phyloP scores from a whole-genome alignment of 2,888 invertebrate genomes.

The Phaonia tiefii region DNA sequence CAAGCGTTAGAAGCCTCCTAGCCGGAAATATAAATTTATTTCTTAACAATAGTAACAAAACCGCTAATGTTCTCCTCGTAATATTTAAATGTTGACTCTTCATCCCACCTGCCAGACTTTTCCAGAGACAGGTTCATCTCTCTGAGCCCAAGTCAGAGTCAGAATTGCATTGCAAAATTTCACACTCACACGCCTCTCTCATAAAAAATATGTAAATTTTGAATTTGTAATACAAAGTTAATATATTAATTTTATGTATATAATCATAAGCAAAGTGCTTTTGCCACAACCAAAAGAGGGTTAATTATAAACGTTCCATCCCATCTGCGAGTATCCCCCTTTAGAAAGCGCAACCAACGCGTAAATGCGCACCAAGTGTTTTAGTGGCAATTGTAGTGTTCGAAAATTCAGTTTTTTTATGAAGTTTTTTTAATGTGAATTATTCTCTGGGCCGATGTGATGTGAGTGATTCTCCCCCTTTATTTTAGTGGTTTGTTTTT shows the following conservation, averaged over 20 bases:
- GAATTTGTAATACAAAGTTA: conserved; percentile 33
- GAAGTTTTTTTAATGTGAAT: conserved; percentile 18
- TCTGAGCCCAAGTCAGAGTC: too few relatives aligned
- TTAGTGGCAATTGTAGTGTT: neutral
- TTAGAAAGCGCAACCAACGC: neutral
- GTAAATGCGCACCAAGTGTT: conserved; percentile 13
- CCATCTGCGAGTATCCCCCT: too few relatives aligned
- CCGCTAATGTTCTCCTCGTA: conserved; percentile 2
- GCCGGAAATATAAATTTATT: conserved; percentile 42
- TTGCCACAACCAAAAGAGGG: conserved; percentile 19
- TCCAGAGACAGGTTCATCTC: conserved; percentile 2
- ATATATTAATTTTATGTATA: conserved; percentile 60
- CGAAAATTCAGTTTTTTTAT: neutral
- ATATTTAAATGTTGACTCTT: conserved; percentile 52
- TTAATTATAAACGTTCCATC: conserved; percentile 50
- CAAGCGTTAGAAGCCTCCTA: too few relatives aligned
- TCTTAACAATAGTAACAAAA: conserved; percentile 40
- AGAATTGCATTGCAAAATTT: conserved; percentile 59
- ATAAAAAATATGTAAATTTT: conserved; percentile 59
- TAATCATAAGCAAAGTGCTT: conserved; percentile 58
- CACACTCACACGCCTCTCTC: conserved; percentile 64
- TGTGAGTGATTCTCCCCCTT: conserved; percentile 42
- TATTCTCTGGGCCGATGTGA: neutral
- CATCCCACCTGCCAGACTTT: conserved; percentile 5
- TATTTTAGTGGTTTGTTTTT: conserved; percentile 3